Base-by-base conservation (phyloP, 2,888 invertebrate species). In the Zele albiditarsus region DNA sequence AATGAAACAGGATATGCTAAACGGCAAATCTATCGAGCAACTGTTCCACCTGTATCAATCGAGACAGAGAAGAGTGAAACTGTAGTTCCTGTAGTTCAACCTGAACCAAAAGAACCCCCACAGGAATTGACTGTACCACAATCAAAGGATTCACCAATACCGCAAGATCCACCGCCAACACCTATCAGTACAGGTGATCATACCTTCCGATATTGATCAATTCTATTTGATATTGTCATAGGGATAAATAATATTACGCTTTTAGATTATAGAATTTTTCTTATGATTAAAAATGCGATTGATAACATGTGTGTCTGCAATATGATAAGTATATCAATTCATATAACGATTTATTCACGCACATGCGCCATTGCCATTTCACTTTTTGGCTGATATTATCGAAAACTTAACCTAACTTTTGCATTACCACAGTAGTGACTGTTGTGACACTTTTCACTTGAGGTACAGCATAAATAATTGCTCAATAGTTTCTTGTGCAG, bases 1-100 rank as follows among this genome's bases (percentile, higher is more conserved):
- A 94, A 38, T 38, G 38, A 38, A 38, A 38, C 38, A 12, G 38
- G 38, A 38, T 38, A 38, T 38, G 38, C 94, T 58, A 93, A 93
- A 80, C 89, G 90, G 76, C 89, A 89, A 83, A 82, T 84, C 60
- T 83, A 85, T 81, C 84, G 85, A 74, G 79, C 82, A 38, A 31
- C 81, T 71, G 57, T 20, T 53, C 46, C 79, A 57, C 53, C 60
- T n/a, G 5, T 60, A 49, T 25, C 67, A 42, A n/a, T 46, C 46
- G 71, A 75, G n/a, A 62, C 33, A 25, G 67, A 75, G 25, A 53
- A 60, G 53, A 57, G 27, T 46, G 71, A 75, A 53, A 33, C 6
- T 49, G 49, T 27, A n/a, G 16, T 25, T 49, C 42, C 57, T 25
- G 4, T 57, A 10, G 12, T 5, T 66, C 66, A 71, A 46, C n/a